Percentiles rank a stretch among this genome's conserved stretches.
Evolutionary conservation across 2,888 invertebrate genomes (phyloP).

Genomic region (Tetropium fuscum): DNA sequence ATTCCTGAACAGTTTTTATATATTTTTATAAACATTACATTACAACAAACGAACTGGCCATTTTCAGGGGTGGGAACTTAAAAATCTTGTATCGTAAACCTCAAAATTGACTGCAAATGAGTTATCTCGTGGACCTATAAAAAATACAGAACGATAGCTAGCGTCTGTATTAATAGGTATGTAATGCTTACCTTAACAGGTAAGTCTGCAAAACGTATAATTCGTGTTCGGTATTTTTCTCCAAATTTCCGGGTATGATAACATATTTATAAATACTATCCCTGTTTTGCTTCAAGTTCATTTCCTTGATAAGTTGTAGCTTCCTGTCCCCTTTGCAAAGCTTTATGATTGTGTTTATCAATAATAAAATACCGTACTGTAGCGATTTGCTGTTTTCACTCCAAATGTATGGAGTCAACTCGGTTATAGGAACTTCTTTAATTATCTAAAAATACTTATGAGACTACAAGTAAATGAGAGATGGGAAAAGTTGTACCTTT

Average conservation of each 20-base stretch:
- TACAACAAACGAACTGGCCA: no score
- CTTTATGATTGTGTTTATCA: slow-evolving; percentile 60
- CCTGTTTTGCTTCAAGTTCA: slow-evolving; percentile 51
- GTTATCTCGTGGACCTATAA: no score
- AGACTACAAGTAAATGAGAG: slow-evolving; percentile 12
- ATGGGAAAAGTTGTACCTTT: slow-evolving; percentile 42
- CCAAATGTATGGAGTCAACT: slow-evolving; percentile 53
- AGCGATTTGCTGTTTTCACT: slow-evolving; percentile 47
- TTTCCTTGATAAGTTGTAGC: slow-evolving; percentile 56
- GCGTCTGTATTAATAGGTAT: no score
- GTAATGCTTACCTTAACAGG: slow-evolving; percentile 59
- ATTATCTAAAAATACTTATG: slow-evolving; percentile 49
- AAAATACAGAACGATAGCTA: no score
- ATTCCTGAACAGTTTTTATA: no score
- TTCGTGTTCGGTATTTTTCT: slow-evolving; percentile 57
- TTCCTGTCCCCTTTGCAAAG: slow-evolving; percentile 55
- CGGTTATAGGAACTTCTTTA: slow-evolving; percentile 47
- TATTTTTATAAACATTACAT: no score
- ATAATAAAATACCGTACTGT: slow-evolving; percentile 56
- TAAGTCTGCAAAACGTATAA: slow-evolving; percentile 61
- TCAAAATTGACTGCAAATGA: no score
- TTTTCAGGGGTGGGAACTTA: no score
- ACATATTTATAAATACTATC: slow-evolving; percentile 51
- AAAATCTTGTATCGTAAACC: no score
- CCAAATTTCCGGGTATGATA: slow-evolving; percentile 45